Evolutionary conservation across 2,888 invertebrate genomes (phyloP).

Genomic region (Asteroscopus sphinx): DNA sequence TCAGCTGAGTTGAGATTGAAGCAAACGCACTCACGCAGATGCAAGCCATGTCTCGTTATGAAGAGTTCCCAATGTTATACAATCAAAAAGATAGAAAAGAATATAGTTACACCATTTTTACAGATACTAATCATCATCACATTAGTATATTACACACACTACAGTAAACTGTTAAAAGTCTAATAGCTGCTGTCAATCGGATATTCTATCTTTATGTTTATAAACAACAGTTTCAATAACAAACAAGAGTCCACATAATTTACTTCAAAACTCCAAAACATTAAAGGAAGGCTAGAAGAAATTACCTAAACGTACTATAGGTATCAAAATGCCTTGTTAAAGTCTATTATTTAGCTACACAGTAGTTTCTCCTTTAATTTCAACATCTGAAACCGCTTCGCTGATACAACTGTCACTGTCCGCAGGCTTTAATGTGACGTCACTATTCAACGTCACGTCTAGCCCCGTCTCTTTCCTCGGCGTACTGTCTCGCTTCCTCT

Average conservation of each 20-base stretch:
- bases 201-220: constrained; percentile 17
- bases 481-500: constrained; percentile 77
- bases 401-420: constrained; percentile 88
- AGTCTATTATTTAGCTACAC: constrained; percentile 68
- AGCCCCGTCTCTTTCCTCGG: constrained; percentile 72
- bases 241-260: constrained; percentile 37
- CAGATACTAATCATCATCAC: constrained; percentile 26
- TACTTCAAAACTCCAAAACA: constrained; percentile 38
- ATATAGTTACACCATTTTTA: constrained; percentile 22
- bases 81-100: constrained; percentile 6
- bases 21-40: not conserved
- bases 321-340: constrained; percentile 49
- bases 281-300: constrained; percentile 46
- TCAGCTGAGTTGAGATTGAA: no score
- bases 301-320: constrained; percentile 37
- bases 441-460: constrained; percentile 83
- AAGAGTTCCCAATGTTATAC: not conserved
- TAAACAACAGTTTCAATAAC: constrained; percentile 41
- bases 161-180: constrained; percentile 24
- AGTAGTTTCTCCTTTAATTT: constrained; percentile 80
- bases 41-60: constrained; percentile 1
- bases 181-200: constrained; percentile 31
- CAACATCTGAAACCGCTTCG: constrained; percentile 82
- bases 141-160: constrained; percentile 8
- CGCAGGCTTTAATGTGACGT: constrained; percentile 79